These are phyloP conservation scores for Allygus modestus DNA, from an alignment of 2,888 invertebrate genomes.

Conservation along the genomic window DNA sequence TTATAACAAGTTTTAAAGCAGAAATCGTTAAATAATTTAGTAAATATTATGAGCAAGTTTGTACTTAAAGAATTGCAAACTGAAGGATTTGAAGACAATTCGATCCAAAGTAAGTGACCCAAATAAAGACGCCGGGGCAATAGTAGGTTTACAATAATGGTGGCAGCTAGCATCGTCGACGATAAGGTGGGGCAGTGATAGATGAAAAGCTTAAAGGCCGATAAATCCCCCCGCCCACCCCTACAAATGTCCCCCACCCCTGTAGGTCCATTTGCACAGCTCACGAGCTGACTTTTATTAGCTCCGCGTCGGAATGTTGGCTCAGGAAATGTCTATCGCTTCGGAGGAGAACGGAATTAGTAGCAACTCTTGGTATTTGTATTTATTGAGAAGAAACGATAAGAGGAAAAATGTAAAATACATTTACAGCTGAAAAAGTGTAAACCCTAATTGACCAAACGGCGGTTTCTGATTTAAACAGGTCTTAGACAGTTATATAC, in stretches of 20 bases:
- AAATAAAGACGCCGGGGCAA: neutral
- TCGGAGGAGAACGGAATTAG: neutral
- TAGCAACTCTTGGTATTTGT: neutral
- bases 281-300: constrained; percentile 50
- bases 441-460: too few species aligned
- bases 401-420: too few species aligned
- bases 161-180: constrained; percentile 3
- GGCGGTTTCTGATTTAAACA: too few species aligned
- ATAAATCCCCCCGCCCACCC: constrained; percentile 36
- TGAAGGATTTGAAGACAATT: too few species aligned
- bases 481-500: too few species aligned
- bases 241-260: neutral
- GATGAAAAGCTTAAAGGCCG: constrained; percentile 52
- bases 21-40: too few species aligned
- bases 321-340: constrained; percentile 21
- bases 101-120: neutral
- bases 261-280: constrained; percentile 14
- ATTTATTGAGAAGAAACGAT: neutral
- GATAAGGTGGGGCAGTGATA: constrained; percentile 52
- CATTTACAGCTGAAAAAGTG: too few species aligned
- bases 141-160: constrained; percentile 30
- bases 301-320: constrained; percentile 32
- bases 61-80: too few species aligned
- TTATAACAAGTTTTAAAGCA: too few species aligned
- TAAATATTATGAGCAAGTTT: too few species aligned